phyloP scores from a whole-genome alignment of 2,797 vertebrate genomes.

The Lacerta viridis region DNA sequence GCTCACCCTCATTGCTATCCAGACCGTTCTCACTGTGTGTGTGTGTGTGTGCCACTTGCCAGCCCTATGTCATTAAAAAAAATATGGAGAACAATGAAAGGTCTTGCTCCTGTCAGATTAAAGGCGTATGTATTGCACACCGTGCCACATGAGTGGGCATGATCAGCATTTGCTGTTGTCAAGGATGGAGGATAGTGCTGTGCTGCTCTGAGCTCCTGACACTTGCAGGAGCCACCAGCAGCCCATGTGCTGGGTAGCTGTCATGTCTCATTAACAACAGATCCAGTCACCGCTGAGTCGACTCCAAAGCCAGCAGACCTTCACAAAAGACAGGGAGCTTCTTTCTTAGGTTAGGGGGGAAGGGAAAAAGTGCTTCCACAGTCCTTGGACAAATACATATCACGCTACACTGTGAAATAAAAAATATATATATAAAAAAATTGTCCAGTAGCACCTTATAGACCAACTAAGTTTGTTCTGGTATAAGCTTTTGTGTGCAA shows the following conservation, averaged over 20 bases:
- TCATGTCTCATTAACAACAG: constrained; percentile 53
- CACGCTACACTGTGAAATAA: not conserved
- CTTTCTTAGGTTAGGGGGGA: not conserved
- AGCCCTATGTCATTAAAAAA: constrained; percentile 36
- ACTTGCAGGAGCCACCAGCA: not conserved
- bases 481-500: no score
- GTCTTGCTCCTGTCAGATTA: constrained; percentile 42
- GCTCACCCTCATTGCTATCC: not conserved
- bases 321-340: constrained; percentile 11
- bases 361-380: not conserved
- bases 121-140: constrained; percentile 33
- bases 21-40: not conserved
- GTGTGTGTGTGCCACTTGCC: not conserved
- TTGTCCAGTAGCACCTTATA: no score
- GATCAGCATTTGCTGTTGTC: constrained; percentile 40
- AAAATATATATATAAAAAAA: no score
- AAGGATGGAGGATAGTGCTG: not conserved
- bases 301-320: constrained; percentile 20
- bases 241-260: constrained; percentile 39
- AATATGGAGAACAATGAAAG: constrained; percentile 49
- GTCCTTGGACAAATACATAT: not conserved
- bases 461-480: no score
- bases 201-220: constrained; percentile 45
- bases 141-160: constrained; percentile 2
- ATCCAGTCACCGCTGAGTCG: not conserved